Evolutionary conservation across 1,140 invertebrate genomes (phyloP).

Genomic region (Piezodorus guildinii): DNA sequence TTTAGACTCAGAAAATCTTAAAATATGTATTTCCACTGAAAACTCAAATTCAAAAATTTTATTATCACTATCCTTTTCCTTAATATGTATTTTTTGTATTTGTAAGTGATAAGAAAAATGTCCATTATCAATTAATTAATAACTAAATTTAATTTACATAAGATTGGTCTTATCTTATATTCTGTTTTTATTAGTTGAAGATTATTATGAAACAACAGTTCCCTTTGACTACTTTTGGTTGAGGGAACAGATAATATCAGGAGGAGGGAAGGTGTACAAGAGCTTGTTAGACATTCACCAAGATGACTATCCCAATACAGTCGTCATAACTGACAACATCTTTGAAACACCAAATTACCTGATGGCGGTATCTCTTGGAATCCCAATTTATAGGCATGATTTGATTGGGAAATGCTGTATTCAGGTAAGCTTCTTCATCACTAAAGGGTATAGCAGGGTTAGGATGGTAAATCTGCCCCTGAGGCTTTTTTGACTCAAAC

Average conservation of each 20-base stretch:
- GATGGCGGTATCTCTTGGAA: neutral
- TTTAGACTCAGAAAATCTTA: no score
- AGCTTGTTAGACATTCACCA: neutral
- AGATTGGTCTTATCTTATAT: neutral
- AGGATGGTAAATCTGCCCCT: no score
- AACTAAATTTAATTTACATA: no score
- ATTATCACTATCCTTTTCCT: no score
- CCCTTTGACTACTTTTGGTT: neutral
- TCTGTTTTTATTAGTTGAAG: neutral
- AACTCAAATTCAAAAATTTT: no score
- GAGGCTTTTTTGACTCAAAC: no score
- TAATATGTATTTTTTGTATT: no score
- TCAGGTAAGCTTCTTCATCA: conserved; percentile 11
- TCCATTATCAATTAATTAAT: no score
- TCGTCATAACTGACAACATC: neutral
- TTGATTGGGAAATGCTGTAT: conserved; percentile 1
- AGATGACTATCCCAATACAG: conserved; percentile 8
- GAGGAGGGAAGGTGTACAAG: neutral
- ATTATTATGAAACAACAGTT: neutral
- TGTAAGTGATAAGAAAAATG: no score
- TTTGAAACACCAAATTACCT: conserved; percentile 9
- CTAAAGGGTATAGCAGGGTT: no score
- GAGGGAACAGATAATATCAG: neutral
- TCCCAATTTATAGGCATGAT: conserved; percentile 5
- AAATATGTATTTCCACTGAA: no score